Conservation (phyloP, 1,140 invertebrate genomes). For the Drosophila nikananu region DNA sequence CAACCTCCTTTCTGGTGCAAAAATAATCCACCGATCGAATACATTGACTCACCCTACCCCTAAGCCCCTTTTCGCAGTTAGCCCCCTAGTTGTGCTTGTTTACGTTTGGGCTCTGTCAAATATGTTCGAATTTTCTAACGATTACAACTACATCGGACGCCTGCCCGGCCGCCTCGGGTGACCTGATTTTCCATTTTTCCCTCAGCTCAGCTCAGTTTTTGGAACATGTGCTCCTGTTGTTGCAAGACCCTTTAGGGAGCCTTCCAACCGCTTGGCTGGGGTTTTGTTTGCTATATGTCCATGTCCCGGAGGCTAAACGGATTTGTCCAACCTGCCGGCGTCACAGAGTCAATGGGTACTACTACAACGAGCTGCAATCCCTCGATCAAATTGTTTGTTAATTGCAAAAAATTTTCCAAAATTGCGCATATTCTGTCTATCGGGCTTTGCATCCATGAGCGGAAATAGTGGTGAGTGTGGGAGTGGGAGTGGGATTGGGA, state of each 20-base stretch:
- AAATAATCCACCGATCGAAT: not conserved
- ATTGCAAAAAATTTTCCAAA: constrained; percentile 70
- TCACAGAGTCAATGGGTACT: constrained; percentile 38
- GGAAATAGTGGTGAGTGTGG: constrained; percentile 16
- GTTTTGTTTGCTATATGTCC: constrained; percentile 36
- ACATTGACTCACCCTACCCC: constrained; percentile 16
- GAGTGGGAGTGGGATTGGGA: constrained; percentile 2
- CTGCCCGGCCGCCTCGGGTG: constrained; percentile 28
- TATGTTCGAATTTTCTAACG: constrained; percentile 83
- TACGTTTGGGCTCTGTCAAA: constrained; percentile 82
- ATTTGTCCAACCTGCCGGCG: constrained; percentile 78
- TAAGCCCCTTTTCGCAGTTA: constrained; percentile 22
- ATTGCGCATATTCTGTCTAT: constrained; percentile 49
- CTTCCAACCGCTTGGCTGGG: constrained; percentile 34
- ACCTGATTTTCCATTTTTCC: constrained; percentile 81
- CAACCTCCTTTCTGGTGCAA: not conserved
- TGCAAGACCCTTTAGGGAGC: constrained; percentile 32
- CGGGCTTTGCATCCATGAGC: constrained; percentile 1
- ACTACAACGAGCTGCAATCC: constrained; percentile 27
- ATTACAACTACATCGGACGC: constrained; percentile 74
- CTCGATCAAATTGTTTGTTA: constrained; percentile 75
- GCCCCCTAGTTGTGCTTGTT: constrained; percentile 51
- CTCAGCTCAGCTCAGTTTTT: constrained; percentile 29
- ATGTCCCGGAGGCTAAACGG: constrained; percentile 61
- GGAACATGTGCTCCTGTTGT: constrained; percentile 74